Base-by-base conservation (phyloP, 2,888 invertebrate genomes). In the Stegophylla sp. region DNA sequence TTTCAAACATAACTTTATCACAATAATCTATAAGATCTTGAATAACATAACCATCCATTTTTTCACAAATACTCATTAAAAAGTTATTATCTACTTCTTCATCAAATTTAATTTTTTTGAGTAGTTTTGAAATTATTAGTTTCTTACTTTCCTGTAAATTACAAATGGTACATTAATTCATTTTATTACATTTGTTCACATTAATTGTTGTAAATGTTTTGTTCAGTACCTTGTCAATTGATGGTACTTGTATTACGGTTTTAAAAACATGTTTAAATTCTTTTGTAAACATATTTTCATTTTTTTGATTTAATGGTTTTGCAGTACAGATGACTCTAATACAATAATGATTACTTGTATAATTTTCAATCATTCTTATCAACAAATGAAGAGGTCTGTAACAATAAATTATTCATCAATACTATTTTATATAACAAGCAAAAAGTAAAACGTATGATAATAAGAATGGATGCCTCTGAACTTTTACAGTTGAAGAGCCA, bases 1-100 rank as follows among this genome's bases (percentile, higher is more conserved):
- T 90, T 85, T 91, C 90, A 86, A 93, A 94, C 84, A 91, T 89
- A 45, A 91, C 90, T 86, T 91, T 91, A 84, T 92, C 91, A 26
- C 91, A 89, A 84, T 93, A 90, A 86, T 93, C 92, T 1, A 89
- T 88, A 83, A 95, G 87, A 86, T 94, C 94, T 84, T 92, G 90
- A 17, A 90, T 88, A 74, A 90, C 91, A 87, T 90, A 91, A 28
- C 93, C 93, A 84, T 92, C 92, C 0, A 92, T 93, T 85, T 92
- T 90, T 83, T 89, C 88, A 9, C 91, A 90, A 84, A 92, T 88
- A 84, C 89, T 88, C 63, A 89, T 88, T 74, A 83, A 28, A 43
- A 71, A 64, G 9, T 73, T 41, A 41, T 73, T 34, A 34, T 82
- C 69, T 1, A 82, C 15, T 23, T 53, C n/a, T 3, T 41, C 13